Percentiles rank a stretch among this genome's conserved stretches.
Conservation (phyloP, 2,888 invertebrate genomes). For the Clitarchus hookeri region DNA sequence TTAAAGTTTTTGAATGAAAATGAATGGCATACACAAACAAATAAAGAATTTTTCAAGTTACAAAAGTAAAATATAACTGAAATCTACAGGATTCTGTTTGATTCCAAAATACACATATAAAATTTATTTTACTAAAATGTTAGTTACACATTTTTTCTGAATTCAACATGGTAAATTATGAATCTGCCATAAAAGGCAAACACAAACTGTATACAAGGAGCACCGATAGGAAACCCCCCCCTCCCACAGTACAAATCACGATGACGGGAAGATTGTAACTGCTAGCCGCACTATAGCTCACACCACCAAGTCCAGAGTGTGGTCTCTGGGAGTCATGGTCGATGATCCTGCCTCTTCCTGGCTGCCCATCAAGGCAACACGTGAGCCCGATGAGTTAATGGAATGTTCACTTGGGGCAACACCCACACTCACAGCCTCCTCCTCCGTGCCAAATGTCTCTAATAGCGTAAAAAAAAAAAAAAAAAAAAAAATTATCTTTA, state of each 20-base stretch:
- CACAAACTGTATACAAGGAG: neutral
- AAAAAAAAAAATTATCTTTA: neutral
- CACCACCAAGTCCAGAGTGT: neutral
- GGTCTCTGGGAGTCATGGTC: neutral
- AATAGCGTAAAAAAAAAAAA: neutral
- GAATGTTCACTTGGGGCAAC: slow-evolving; percentile 32
- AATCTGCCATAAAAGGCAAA: neutral
- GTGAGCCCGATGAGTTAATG: slow-evolving; percentile 29
- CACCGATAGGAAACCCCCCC: neutral
- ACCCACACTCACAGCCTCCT: neutral
- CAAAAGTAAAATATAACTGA: neutral
- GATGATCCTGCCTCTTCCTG: neutral
- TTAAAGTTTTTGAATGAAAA: neutral
- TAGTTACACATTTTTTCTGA: neutral
- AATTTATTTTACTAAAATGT: neutral
- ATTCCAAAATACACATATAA: neutral
- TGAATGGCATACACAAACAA: neutral
- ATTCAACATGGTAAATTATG: neutral
- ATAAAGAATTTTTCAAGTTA: neutral
- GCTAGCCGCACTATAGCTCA: neutral
- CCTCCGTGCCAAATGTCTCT: neutral
- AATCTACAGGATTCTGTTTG: neutral
- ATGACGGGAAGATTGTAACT: too few species aligned
- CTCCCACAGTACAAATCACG: neutral
- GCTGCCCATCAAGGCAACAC: neutral